These are phyloP conservation scores for Scaeva pyrastri DNA, from an alignment of 2,888 invertebrate species.

Conservation along the genomic window DNA sequence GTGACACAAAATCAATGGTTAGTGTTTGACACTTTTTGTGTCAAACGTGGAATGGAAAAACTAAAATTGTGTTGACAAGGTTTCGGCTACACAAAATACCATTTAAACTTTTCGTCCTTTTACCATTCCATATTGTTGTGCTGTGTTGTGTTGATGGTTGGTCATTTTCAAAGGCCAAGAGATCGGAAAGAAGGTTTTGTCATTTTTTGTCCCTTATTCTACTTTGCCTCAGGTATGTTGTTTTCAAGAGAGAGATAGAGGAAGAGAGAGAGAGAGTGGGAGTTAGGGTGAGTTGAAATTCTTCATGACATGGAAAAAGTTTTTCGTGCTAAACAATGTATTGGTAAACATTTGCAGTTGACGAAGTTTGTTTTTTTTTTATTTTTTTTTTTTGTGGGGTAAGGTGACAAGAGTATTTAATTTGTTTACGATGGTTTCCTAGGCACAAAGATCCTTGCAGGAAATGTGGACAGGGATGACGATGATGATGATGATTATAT, in stretches of 20 bases:
- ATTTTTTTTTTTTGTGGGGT: slow-evolving; percentile 29
- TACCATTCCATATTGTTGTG: background rate
- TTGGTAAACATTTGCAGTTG: slow-evolving; percentile 66
- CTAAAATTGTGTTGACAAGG: slow-evolving; percentile 52
- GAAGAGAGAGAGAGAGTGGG: no score
- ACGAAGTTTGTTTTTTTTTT: slow-evolving; percentile 38
- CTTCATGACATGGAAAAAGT: slow-evolving; percentile 54
- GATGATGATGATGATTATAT: slow-evolving; percentile 39
- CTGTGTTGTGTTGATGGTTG: background rate
- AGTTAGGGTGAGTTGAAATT: background rate
- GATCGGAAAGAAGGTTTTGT: background rate
- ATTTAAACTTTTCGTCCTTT: slow-evolving; percentile 63
- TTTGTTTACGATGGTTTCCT: slow-evolving; percentile 76
- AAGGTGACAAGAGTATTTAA: slow-evolving; percentile 78
- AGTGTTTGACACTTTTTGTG: slow-evolving; percentile 53
- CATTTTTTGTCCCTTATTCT: background rate
- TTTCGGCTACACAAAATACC: slow-evolving; percentile 52
- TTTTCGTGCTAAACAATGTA: slow-evolving; percentile 60
- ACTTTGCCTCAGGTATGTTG: background rate
- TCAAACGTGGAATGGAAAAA: slow-evolving; percentile 32
- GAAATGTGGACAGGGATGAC: slow-evolving; percentile 22
- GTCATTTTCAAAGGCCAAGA: slow-evolving; percentile 41
- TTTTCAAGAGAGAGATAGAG: background rate
- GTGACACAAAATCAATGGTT: slow-evolving; percentile 64
- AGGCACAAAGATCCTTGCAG: slow-evolving; percentile 12